These are phyloP conservation scores for Unio delphinus DNA, from an alignment of 2,888 invertebrate species.

Conservation along the genomic window DNA sequence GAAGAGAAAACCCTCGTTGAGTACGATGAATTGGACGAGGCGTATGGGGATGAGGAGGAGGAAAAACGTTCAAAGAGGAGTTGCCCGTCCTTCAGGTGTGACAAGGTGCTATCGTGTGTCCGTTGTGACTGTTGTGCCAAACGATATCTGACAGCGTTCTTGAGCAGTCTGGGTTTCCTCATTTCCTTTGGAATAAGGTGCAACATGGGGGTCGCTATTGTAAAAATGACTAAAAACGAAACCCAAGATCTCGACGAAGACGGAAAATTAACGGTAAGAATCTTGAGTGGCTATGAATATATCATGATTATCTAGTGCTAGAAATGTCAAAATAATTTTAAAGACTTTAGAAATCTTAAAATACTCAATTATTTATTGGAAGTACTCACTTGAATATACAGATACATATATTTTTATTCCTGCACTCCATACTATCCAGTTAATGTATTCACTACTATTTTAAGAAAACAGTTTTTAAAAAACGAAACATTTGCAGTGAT, in stretches of 20 bases:
- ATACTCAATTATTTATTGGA: no score
- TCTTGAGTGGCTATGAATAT: no score
- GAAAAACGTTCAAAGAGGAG: constrained; percentile 10
- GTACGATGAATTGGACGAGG: constrained; percentile 69
- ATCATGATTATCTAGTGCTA: no score
- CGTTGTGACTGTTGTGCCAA: constrained; percentile 53
- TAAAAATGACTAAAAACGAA: constrained; percentile 77
- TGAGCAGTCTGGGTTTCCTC: constrained; percentile 73
- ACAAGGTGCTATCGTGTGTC: constrained; percentile 23
- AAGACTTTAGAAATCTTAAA: no score
- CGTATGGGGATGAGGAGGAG: constrained; percentile 57
- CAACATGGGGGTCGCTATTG: constrained; percentile 98
- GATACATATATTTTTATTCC: no score
- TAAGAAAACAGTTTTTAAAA: no score
- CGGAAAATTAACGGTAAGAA: constrained; percentile 29
- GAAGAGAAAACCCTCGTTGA: constrained; percentile 66
- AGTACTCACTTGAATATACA: no score
- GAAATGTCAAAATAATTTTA: no score
- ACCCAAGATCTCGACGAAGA: constrained; percentile 40
- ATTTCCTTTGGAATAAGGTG: constrained; percentile 90
- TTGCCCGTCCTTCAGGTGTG: constrained; percentile 12
- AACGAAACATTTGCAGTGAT: no score
- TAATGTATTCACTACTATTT: no score
- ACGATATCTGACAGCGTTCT: constrained; percentile 71
- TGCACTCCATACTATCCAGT: no score